Evolutionary conservation across 2,888 invertebrate genomes (phyloP), one percentile per base, ranked within the genome.

Genomic region (Dioctria rufipes): DNA sequence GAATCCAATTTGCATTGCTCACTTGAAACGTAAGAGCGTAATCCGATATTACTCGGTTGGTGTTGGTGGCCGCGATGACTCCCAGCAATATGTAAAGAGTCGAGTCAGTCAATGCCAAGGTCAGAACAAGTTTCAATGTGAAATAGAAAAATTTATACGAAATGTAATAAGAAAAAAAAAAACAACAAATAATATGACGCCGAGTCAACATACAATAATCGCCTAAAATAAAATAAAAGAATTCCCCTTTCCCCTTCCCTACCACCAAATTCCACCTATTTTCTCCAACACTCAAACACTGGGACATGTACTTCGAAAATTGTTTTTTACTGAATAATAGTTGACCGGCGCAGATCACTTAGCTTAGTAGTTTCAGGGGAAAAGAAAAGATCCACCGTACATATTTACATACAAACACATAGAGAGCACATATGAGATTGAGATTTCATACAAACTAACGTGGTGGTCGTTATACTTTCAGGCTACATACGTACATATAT

Each of bases 111-210:
- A 69, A 49, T 69, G 69, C 43, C 69, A 69, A 69, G 69, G 69
- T 51, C 69, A 69, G 51, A 6, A 39, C 51, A 51, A 51, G 69
- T 51, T 54, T 54, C 54, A 54, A 54, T 54, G 54, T n/a, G 49
- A 69, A 69, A 69, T 69, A 69, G 69, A 69, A 25, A 69, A 51
- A 39, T 69, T 69, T 69, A 42, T 43, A 43, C 43, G 9, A 69
- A n/a, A 69, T 54, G 11, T 54, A 54, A 54, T 25, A 25, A 25
- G 25, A 25, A 25, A 25, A 25, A 25, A 25, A 25, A 25, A 25
- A 25, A 1, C 0, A 25, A 25, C 25, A 25, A 54, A n/a, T 54
- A n/a, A 3, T 11, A n/a, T 54, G 54, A 54, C 11, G 54, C 11
- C 54, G n/a, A 54, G 54, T 54, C 54, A 11, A 54, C 54, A 25